These are phyloP conservation scores for Periophthalmodon schlosseri DNA, from an alignment of 2,113 vertebrate genomes.

Conservation along the genomic window DNA sequence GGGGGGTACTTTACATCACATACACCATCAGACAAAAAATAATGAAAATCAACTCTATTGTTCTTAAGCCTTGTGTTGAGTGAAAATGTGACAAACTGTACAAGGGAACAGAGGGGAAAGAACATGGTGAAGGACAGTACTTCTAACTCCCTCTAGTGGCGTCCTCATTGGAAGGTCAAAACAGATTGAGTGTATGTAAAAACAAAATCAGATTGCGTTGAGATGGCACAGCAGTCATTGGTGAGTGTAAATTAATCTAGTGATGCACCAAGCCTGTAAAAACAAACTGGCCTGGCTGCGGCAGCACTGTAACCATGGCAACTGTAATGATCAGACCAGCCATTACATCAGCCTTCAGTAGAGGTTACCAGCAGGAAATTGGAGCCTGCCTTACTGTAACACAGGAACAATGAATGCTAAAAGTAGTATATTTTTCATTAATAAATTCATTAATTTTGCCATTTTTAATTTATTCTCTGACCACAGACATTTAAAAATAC, in stretches of 20 bases:
- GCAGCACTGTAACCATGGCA: constrained; percentile 6
- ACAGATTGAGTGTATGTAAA: constrained; percentile 3
- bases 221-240: background rate
- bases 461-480: background rate
- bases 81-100: constrained; percentile 9
- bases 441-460: background rate
- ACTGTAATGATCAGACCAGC: background rate
- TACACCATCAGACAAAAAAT: background rate
- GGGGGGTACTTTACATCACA: constrained; percentile 4
- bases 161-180: constrained; percentile 29
- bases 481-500: too few relatives aligned
- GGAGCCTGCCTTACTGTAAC: background rate
- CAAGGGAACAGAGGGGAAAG: background rate
- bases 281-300: background rate
- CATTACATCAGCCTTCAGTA: background rate
- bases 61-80: background rate
- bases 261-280: background rate
- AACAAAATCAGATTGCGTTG: background rate
- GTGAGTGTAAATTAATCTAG: background rate
- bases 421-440: background rate
- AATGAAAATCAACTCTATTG: background rate
- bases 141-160: constrained; percentile 77
- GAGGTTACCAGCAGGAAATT: background rate
- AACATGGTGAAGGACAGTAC: constrained; percentile 37
- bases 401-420: background rate